phyloP scores from a whole-genome alignment of 2,113 vertebrate species.

The Syngnathus floridae region DNA sequence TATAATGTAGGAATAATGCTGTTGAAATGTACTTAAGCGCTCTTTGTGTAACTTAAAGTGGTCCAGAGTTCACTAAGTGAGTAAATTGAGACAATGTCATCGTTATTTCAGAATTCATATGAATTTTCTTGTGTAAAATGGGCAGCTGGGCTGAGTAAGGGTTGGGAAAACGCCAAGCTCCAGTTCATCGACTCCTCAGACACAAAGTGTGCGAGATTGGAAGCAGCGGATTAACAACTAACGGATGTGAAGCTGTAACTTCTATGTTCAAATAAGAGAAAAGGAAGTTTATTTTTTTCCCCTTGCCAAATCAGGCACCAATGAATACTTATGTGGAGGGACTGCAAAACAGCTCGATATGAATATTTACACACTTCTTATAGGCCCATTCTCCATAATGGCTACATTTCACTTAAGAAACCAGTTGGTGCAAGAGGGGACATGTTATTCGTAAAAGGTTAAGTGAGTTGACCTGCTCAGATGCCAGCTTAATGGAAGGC shows the following conservation, averaged over 20 bases:
- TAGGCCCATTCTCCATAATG: slow-evolving; percentile 36
- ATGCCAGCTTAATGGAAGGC: slow-evolving; percentile 50
- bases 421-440: slow-evolving; percentile 31
- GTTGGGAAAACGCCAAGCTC: neutral
- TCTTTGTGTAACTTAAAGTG: no score
- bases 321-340: slow-evolving; percentile 13
- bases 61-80: no score
- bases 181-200: neutral
- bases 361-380: slow-evolving; percentile 55
- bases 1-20: neutral
- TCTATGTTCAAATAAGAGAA: slow-evolving; percentile 23
- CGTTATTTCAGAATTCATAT: neutral
- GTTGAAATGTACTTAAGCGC: no score
- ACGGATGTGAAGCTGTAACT: slow-evolving; percentile 31
- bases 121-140: neutral
- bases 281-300: slow-evolving; percentile 22
- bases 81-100: neutral
- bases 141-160: neutral
- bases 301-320: slow-evolving; percentile 21
- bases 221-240: neutral
- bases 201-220: neutral
- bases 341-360: slow-evolving; percentile 30
- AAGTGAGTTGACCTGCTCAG: slow-evolving; percentile 61
- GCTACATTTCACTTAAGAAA: slow-evolving; percentile 53
- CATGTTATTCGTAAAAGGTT: slow-evolving; percentile 63